Conservation (phyloP, 1,140 invertebrate genomes). For the Bombus breviceps region DNA sequence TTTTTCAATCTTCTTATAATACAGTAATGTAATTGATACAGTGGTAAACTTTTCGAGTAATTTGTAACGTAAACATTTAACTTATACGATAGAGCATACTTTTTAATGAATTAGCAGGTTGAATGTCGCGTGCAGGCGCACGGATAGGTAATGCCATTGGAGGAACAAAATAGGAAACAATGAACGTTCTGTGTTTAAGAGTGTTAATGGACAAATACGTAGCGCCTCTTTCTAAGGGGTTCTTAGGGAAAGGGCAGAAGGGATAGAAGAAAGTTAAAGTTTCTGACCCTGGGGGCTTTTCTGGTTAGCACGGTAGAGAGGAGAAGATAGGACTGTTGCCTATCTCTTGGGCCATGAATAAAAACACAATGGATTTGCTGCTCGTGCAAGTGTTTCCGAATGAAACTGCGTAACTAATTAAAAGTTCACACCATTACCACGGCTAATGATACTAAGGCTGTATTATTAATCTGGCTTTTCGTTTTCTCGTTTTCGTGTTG, state of each 20-base stretch:
- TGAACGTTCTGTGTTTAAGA: slow-evolving; percentile 36
- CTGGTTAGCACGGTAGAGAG: slow-evolving; percentile 46
- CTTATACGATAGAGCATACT: no score
- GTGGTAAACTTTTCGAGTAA: no score
- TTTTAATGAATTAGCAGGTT: no score
- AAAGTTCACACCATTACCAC: slow-evolving; percentile 81
- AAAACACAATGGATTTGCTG: slow-evolving; percentile 79
- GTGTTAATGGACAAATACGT: slow-evolving; percentile 71
- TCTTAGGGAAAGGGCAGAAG: slow-evolving; percentile 12
- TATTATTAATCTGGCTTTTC: slow-evolving; percentile 78
- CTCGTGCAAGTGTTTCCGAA: slow-evolving; percentile 79
- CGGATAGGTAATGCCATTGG: no score
- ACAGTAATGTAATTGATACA: no score
- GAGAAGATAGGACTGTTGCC: slow-evolving; percentile 67
- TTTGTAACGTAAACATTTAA: no score
- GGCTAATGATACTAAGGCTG: slow-evolving; percentile 82
- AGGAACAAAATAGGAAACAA: not conserved
- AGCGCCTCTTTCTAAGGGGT: slow-evolving; percentile 47
- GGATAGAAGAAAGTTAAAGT: slow-evolving; percentile 67
- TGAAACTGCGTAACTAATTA: slow-evolving; percentile 82
- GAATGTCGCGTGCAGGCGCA: not conserved
- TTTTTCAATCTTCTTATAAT: no score
- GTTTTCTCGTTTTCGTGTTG: slow-evolving; percentile 27
- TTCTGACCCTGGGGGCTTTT: slow-evolving; percentile 63
- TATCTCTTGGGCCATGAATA: slow-evolving; percentile 77